phyloP scores from a whole-genome alignment of 2,797 vertebrate genomes.

The Anas capensis region DNA sequence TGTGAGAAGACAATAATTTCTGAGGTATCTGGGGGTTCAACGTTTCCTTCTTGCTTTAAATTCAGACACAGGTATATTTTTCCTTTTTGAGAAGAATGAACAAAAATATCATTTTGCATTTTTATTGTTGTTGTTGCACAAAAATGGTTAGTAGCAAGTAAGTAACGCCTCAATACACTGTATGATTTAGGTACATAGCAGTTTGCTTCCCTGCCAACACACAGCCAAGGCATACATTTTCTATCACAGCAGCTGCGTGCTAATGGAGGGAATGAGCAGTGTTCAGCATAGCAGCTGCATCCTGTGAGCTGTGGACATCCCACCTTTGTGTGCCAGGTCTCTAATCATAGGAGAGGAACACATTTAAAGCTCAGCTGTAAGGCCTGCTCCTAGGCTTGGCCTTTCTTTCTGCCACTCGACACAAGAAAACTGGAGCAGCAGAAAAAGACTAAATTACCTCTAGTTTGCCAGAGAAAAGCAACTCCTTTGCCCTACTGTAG shows the following conservation, averaged over 20 bases:
- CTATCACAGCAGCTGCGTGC: not conserved
- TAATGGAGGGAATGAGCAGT: not conserved
- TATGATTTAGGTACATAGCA: not conserved
- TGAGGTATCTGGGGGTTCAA: not conserved
- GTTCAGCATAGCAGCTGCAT: not conserved
- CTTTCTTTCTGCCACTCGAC: not conserved
- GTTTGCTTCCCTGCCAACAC: not conserved
- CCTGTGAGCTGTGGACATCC: conserved; percentile 23
- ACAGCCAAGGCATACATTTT: not conserved
- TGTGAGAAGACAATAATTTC: not conserved
- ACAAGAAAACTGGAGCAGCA: not conserved
- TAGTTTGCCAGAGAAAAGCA: not conserved
- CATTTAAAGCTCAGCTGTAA: not conserved
- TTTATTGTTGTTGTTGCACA: not conserved
- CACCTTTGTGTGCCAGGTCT: not conserved
- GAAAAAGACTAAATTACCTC: not conserved
- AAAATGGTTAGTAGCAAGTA: not conserved
- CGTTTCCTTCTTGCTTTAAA: not conserved
- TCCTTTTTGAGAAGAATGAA: not conserved
- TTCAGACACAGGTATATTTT: not conserved
- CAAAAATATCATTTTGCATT: not conserved
- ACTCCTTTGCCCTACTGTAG: not conserved
- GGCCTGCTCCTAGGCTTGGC: not conserved
- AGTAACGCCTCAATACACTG: not conserved
- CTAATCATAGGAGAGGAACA: conserved; percentile 32